phyloP scores from a whole-genome alignment of 1,140 invertebrate genomes.

The Drosophila pallidifrons region DNA sequence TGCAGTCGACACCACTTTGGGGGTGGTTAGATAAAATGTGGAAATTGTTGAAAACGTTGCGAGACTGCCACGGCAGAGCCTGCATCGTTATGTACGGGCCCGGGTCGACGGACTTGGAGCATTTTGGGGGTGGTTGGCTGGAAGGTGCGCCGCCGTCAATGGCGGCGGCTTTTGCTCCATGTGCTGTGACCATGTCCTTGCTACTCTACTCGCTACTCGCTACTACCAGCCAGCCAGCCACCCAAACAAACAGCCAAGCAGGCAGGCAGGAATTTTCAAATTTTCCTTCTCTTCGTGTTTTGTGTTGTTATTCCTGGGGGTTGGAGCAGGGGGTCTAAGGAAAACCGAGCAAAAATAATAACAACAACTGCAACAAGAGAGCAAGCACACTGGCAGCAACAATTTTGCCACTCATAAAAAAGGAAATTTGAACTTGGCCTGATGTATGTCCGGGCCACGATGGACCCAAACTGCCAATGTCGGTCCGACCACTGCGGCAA shows the following conservation, averaged over 20 bases:
- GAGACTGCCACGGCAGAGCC: slow-evolving; percentile 57
- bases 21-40: slow-evolving; percentile 83
- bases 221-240: background rate
- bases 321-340: background rate
- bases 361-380: slow-evolving; percentile 31
- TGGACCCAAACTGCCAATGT: slow-evolving; percentile 69
- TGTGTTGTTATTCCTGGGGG: slow-evolving; percentile 2
- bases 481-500: slow-evolving; percentile 74
- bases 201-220: slow-evolving; percentile 21
- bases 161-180: slow-evolving; percentile 50
- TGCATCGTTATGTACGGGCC: slow-evolving; percentile 75
- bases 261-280: slow-evolving; percentile 68
- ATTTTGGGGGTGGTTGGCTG: slow-evolving; percentile 74
- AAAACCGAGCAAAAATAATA: slow-evolving; percentile 47
- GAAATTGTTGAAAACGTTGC: slow-evolving; percentile 82
- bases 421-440: slow-evolving; percentile 81
- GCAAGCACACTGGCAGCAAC: slow-evolving; percentile 22
- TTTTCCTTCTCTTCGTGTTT: slow-evolving; percentile 39
- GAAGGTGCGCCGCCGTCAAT: slow-evolving; percentile 68
- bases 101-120: slow-evolving; percentile 78
- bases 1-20: slow-evolving; percentile 81
- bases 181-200: slow-evolving; percentile 72
- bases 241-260: too few relatives aligned
- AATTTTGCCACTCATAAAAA: slow-evolving; percentile 62
- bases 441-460: slow-evolving; percentile 73